Evolutionary conservation across 2,113 vertebrate genomes (phyloP), one percentile per base, ranked within the genome.

Genomic region (Laticauda colubrina): DNA sequence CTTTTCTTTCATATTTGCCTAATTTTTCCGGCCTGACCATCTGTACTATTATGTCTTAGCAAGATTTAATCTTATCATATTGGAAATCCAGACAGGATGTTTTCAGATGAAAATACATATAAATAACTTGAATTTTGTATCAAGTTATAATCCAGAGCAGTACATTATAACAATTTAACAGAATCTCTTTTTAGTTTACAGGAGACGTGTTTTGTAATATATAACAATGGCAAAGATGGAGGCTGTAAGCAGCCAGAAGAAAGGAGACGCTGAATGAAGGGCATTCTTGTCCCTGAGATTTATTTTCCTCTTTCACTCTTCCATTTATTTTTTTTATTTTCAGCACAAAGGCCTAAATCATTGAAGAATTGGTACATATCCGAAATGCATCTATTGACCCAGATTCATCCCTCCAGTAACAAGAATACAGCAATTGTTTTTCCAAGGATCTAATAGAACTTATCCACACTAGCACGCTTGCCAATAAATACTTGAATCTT

Each of bases 11-110:
- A 98, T 98, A 98, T 98, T 98, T 98, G 98, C 98, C 98, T 98
- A 98, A 98, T 61, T 98, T 98, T 98, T 98, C 97, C 97, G 98
- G 98, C 98, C 98, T 97, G 98, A 98, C 98, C 98, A 98, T 98
- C 98, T 98, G 98, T 98, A 98, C 97, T 97, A 97, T 97, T 98
- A 98, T 98, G 96, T 97, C 97, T 98, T 97, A 98, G 98, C 97
- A 97, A 98, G 98, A 98, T 98, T 81, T 98, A 99, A 99, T 99
- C 98, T 97, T 96, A 96, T 98, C 98, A 98, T 98, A 97, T 97
- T 98, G 97, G 96, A 97, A 97, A 97, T 97, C 97, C 97, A 98
- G 98, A 97, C 97, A 98, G 85, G 98, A 97, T 98, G 97, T 98
- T 97, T 98, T 98, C 93, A 96, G 34, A 96, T 97, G 97, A 94